These are phyloP conservation scores for Trichomalopsis sarcophagae DNA, from an alignment of 1,140 invertebrate species.

Conservation along the genomic window DNA sequence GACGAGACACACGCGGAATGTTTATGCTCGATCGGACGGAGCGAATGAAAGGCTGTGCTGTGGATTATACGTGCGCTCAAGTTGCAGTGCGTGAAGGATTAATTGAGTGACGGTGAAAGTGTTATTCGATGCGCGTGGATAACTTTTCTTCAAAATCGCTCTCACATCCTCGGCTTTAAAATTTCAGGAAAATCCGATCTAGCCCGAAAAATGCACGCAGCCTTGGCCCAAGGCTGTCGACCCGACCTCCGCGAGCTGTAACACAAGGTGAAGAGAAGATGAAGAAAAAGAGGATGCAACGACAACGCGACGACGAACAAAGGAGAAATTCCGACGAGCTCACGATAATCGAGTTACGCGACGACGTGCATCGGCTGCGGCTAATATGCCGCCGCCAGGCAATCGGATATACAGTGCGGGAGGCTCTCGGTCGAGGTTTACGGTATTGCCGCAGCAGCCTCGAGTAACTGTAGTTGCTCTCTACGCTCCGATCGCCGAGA, in stretches of 20 bases:
- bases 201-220: neutral
- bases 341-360: constrained; percentile 37
- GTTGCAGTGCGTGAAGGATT: neutral
- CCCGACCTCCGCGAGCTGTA: neutral
- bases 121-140: neutral
- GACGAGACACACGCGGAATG: neutral
- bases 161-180: neutral
- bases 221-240: neutral
- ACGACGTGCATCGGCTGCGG: constrained; percentile 33
- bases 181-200: neutral
- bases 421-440: neutral
- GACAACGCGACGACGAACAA: neutral
- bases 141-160: no score
- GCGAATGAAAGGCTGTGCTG: neutral
- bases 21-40: neutral
- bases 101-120: neutral
- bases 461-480: neutral
- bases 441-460: neutral
- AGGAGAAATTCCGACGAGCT: constrained; percentile 13
- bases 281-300: neutral
- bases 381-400: constrained; percentile 28
- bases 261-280: neutral
- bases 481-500: neutral
- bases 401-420: constrained; percentile 39
- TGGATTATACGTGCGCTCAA: neutral